Evolutionary conservation across 2,113 vertebrate genomes (phyloP).

Genomic region (Peucedramus taeniatus): DNA sequence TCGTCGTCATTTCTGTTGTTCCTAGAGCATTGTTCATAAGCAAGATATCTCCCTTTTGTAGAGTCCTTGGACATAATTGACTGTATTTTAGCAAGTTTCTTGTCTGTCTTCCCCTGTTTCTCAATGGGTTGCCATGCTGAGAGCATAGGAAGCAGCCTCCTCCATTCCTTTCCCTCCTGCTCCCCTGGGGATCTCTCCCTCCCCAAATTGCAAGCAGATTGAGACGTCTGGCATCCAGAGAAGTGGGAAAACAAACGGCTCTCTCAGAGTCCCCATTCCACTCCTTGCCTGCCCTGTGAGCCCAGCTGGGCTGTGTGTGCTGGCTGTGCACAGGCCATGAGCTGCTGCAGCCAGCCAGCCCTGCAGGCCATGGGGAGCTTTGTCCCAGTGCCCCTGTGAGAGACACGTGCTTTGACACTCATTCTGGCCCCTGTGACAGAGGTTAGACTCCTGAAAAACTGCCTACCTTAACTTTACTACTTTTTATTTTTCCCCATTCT

Average conservation of each 20-base stretch:
- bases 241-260: constrained; percentile 28
- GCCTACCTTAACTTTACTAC: background rate
- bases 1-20: accelerated
- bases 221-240: background rate
- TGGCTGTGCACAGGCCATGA: background rate
- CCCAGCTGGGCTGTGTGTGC: background rate
- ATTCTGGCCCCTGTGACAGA: background rate
- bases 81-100: background rate
- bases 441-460: background rate
- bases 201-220: constrained; percentile 19
- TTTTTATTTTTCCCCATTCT: background rate
- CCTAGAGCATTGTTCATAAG: background rate
- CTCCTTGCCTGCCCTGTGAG: background rate
- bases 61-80: background rate
- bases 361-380: background rate
- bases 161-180: background rate
- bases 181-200: background rate
- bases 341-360: accelerated
- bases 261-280: background rate
- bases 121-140: background rate
- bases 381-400: background rate
- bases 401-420: background rate
- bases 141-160: background rate
- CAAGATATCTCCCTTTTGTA: background rate
- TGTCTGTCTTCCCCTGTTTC: background rate